Conservation (phyloP, 2,113 vertebrate species). For the Tychaedon coryphoeus region DNA sequence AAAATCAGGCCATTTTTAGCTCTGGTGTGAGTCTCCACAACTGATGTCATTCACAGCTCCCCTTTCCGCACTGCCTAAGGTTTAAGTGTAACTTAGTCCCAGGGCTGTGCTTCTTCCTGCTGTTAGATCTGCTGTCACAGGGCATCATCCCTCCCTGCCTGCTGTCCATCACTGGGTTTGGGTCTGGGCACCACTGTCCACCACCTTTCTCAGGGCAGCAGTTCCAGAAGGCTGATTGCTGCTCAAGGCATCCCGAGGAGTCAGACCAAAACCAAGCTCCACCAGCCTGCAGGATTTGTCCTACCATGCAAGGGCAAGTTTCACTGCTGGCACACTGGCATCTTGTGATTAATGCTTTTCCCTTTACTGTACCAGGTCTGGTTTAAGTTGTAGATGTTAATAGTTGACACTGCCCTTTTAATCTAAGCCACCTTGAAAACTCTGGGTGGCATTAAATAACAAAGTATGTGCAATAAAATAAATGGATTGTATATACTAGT, state of each 20-base stretch:
- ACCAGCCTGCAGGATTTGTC: not conserved
- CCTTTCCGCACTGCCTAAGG: not conserved
- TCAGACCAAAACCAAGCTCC: not conserved
- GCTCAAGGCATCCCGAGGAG: rapidly evolving
- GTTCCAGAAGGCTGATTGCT: not conserved
- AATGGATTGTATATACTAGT: not conserved
- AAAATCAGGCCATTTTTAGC: not conserved
- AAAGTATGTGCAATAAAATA: not conserved
- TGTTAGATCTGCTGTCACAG: not conserved
- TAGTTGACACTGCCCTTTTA: not conserved
- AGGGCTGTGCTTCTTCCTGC: rapidly evolving
- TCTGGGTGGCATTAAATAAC: conserved; percentile 24
- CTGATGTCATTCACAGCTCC: not conserved
- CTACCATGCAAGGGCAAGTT: not conserved
- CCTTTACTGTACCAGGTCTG: not conserved
- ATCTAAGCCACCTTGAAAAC: conserved; percentile 17
- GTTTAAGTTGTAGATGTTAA: not conserved
- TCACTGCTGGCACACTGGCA: not conserved
- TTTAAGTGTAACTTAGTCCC: not conserved
- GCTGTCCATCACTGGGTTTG: not conserved
- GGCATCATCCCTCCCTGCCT: not conserved
- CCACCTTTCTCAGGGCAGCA: not conserved
- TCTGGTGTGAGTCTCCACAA: rapidly evolving
- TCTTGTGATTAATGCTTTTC: not conserved
- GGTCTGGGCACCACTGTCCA: not conserved